phyloP scores from a whole-genome alignment of 2,888 invertebrate genomes.

The Meghimatium bilineatum region DNA sequence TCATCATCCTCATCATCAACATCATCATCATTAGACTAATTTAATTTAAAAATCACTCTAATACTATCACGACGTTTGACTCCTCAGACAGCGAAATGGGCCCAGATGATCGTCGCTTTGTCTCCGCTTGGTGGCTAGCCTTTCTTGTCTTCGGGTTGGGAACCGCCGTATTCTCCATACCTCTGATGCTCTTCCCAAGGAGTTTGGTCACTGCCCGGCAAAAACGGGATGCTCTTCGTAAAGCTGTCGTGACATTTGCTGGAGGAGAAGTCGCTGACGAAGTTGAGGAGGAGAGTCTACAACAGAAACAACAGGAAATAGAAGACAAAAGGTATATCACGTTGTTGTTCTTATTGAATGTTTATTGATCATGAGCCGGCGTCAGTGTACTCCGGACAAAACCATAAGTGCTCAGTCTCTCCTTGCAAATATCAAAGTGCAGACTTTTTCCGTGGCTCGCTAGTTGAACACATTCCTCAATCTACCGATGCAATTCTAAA shows the following conservation, averaged over 20 bases:
- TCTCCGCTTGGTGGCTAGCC: slow-evolving; percentile 35
- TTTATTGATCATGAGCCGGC: too few relatives aligned
- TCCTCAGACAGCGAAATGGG: slow-evolving; percentile 18
- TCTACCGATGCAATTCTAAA: too few relatives aligned
- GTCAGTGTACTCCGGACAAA: too few relatives aligned
- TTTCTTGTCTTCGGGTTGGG: slow-evolving; percentile 21
- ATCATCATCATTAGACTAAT: too few relatives aligned
- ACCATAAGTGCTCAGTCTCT: too few relatives aligned
- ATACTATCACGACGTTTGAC: too few relatives aligned
- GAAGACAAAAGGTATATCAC: not conserved
- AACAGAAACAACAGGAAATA: not conserved
- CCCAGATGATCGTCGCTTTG: slow-evolving; percentile 17
- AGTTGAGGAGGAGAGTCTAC: not conserved
- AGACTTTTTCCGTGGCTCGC: too few relatives aligned
- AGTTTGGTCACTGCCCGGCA: not conserved
- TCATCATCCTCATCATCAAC: too few relatives aligned
- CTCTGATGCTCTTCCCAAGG: slow-evolving; percentile 20
- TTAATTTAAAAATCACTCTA: too few relatives aligned
- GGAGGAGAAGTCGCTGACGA: slow-evolving; percentile 19
- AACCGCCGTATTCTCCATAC: not conserved
- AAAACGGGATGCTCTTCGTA: slow-evolving; percentile 16
- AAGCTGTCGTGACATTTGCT: slow-evolving; percentile 21
- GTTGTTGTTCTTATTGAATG: not conserved
- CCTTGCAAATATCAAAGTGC: too few relatives aligned
- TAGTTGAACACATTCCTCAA: too few relatives aligned